These are phyloP conservation scores for Tetropium fuscum DNA, from an alignment of 2,888 invertebrate species.

Conservation along the genomic window DNA sequence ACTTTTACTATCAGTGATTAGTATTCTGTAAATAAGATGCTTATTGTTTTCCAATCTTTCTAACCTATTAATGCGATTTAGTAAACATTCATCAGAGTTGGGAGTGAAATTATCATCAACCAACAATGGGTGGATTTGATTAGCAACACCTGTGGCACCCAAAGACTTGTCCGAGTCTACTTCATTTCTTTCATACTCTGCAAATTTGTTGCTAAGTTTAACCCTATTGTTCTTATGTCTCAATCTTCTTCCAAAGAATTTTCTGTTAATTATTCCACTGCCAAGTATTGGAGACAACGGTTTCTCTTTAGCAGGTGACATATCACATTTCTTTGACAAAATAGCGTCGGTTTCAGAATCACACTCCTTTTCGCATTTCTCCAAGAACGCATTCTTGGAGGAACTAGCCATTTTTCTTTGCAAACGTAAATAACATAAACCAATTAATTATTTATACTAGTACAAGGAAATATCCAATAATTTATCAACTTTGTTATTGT, in stretches of 20 bases:
- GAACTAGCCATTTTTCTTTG: background rate
- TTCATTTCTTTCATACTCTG: constrained; percentile 26
- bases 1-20: constrained; percentile 17
- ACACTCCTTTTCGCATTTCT: too few relatives aligned
- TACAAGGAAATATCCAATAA: too few relatives aligned
- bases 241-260: constrained; percentile 26
- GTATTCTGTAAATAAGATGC: constrained; percentile 26
- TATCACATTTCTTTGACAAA: constrained; percentile 12
- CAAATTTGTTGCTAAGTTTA: constrained; percentile 33
- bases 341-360: constrained; percentile 27
- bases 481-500: too few relatives aligned
- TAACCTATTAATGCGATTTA: constrained; percentile 42
- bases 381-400: background rate
- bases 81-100: constrained; percentile 29
- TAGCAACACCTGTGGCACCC: constrained; percentile 1
- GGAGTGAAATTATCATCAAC: constrained; percentile 31
- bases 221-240: constrained; percentile 29
- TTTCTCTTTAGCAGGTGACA: constrained; percentile 29
- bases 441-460: too few relatives aligned
- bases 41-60: constrained; percentile 44
- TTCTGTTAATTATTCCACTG: constrained; percentile 41
- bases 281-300: constrained; percentile 54
- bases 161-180: background rate
- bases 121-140: constrained; percentile 12
- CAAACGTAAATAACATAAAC: too few relatives aligned